These are phyloP conservation scores for Molorchus minor DNA, from an alignment of 2,888 invertebrate genomes.

Conservation along the genomic window DNA sequence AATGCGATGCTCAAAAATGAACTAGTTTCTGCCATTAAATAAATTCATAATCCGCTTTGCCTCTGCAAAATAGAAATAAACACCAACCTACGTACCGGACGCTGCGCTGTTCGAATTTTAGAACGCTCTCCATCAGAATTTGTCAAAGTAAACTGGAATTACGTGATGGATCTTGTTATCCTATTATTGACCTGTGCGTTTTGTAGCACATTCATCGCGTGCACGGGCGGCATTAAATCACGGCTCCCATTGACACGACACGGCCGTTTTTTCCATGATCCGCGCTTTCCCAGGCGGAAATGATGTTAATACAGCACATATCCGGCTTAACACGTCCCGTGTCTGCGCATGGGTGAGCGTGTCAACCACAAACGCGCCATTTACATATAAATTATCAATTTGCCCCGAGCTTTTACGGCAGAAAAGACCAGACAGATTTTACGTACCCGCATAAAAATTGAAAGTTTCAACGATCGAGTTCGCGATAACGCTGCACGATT, in stretches of 20 bases:
- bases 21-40: no score
- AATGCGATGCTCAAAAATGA: no score
- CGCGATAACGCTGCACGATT: no score
- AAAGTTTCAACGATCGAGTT: constrained; percentile 7
- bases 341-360: constrained; percentile 48
- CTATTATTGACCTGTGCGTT: constrained; percentile 39
- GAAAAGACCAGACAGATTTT: constrained; percentile 3
- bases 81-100: background rate
- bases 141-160: constrained; percentile 34
- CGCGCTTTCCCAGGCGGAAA: constrained; percentile 41
- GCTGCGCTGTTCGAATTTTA: constrained; percentile 30
- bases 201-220: constrained; percentile 35
- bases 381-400: constrained; percentile 56
- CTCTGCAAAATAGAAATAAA: constrained; percentile 6
- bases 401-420: constrained; percentile 23
- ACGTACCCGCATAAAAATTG: constrained; percentile 16
- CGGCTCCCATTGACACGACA: constrained; percentile 33
- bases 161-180: constrained; percentile 39
- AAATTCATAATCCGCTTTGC: no score
- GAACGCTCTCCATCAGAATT: constrained; percentile 28
- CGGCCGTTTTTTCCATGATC: constrained; percentile 33
- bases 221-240: constrained; percentile 37
- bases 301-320: constrained; percentile 45
- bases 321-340: constrained; percentile 44
- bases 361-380: constrained; percentile 51